phyloP scores from a whole-genome alignment of 2,113 vertebrate genomes.

The Pica pica region DNA sequence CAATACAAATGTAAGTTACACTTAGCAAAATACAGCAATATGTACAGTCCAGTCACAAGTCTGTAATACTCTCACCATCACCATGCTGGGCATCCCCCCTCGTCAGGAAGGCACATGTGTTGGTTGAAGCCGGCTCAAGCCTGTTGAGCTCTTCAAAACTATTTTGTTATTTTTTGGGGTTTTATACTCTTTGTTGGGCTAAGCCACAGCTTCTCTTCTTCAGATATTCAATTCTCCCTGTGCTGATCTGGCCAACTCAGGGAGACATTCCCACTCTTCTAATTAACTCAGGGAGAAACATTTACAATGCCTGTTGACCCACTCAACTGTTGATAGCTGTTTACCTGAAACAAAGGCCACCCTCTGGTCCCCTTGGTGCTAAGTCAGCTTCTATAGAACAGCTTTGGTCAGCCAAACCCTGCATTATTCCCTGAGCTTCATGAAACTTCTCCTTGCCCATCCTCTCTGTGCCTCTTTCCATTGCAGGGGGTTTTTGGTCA shows the following conservation, averaged over 20 bases:
- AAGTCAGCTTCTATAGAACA: background rate
- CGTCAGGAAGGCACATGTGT: rapidly evolving
- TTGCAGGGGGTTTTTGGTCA: background rate
- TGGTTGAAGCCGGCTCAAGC: background rate
- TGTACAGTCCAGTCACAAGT: background rate
- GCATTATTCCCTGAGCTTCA: background rate
- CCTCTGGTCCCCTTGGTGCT: background rate
- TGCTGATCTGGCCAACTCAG: background rate
- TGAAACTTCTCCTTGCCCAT: background rate
- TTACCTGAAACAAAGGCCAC: background rate
- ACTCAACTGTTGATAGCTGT: background rate
- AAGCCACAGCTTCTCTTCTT: background rate
- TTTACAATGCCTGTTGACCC: background rate
- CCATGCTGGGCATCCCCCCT: rapidly evolving
- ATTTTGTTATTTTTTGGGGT: background rate
- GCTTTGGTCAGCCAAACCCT: background rate
- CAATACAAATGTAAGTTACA: background rate
- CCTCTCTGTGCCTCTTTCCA: background rate
- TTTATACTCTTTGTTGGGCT: background rate
- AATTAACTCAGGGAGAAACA: background rate
- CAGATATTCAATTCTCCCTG: rapidly evolving
- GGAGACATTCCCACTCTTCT: background rate
- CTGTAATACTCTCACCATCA: background rate
- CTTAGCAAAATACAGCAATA: background rate
- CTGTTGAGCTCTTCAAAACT: background rate